Evolutionary conservation across 2,797 vertebrate species (phyloP).

Genomic region (Semaprochilodus insignis): DNA sequence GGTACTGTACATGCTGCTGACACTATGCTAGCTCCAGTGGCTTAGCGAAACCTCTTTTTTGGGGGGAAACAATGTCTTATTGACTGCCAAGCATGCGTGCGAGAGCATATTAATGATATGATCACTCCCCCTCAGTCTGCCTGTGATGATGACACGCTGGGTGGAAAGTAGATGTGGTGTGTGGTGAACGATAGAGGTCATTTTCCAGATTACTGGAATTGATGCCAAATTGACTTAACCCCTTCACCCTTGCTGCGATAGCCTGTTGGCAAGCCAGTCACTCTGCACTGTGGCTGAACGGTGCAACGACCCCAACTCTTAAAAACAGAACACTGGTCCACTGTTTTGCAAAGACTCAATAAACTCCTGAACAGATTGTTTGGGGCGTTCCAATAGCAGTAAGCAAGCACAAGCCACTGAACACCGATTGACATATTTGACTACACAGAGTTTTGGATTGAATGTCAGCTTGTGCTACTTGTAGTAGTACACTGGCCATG

Average conservation of each 20-base stretch:
- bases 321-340: too few species aligned
- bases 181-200: constrained; percentile 49
- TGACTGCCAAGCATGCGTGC: not conserved
- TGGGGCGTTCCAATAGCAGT: not conserved
- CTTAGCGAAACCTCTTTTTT: not conserved
- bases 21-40: not conserved
- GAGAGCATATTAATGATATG: constrained; percentile 34
- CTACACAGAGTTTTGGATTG: not conserved
- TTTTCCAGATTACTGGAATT: constrained; percentile 62
- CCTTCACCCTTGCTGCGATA: not conserved
- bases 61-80: not conserved
- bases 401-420: not conserved
- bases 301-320: not conserved
- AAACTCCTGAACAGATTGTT: not conserved
- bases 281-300: too few species aligned
- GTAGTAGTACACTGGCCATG: not conserved
- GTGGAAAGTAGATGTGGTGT: constrained; percentile 53
- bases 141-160: constrained; percentile 31
- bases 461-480: not conserved
- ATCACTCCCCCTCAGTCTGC: constrained; percentile 54
- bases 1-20: not conserved
- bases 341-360: too few species aligned
- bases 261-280: not conserved
- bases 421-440: not conserved
- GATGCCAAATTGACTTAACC: constrained; percentile 36